Percentiles rank a stretch among this genome's conserved stretches.
phyloP scores from a whole-genome alignment of 2,888 invertebrate species.

The Agrotis segetum region DNA sequence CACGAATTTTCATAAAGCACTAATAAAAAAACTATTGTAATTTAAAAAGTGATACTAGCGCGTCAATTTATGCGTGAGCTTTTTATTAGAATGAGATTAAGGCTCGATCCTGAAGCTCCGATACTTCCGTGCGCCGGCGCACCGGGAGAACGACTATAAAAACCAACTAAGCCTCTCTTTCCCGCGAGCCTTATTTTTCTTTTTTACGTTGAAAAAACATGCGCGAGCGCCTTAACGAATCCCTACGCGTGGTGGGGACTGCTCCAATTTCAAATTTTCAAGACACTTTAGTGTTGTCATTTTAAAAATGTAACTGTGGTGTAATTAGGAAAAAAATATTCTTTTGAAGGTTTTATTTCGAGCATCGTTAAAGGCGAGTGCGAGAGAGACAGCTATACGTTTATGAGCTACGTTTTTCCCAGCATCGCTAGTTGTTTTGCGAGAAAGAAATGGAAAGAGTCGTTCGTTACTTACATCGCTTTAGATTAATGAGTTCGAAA shows the following conservation, averaged over 20 bases:
- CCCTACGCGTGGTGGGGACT: conserved; percentile 78
- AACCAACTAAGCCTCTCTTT: conserved; percentile 89
- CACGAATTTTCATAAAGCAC: conserved; percentile 71
- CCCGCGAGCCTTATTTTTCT: conserved; percentile 85
- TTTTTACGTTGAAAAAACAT: conserved; percentile 81
- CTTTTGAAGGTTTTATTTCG: conserved; percentile 78
- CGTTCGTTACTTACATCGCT: conserved; percentile 76
- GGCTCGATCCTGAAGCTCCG: conserved; percentile 87
- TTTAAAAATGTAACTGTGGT: conserved; percentile 76
- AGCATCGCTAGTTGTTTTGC: conserved; percentile 75
- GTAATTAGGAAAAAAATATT: conserved; percentile 75
- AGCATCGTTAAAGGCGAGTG: conserved; percentile 66
- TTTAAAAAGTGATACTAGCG: conserved; percentile 82
- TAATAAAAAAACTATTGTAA: conserved; percentile 82
- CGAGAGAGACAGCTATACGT: conserved; percentile 77
- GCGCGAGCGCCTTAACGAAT: conserved; percentile 82
- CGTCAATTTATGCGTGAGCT: conserved; percentile 89
- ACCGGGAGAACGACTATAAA: conserved; percentile 89
- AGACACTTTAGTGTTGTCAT: conserved; percentile 80
- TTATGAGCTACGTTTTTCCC: conserved; percentile 66
- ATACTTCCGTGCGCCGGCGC: conserved; percentile 90
- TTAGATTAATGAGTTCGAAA: conserved; percentile 87
- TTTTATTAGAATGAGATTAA: conserved; percentile 90
- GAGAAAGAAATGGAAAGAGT: conserved; percentile 86
- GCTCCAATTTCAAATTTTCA: conserved; percentile 78